Evolutionary conservation across 35 echinoderm and acorn worm genomes (phyloP), one percentile per base, ranked within the genome.

Genomic region (Heliocidaris erythrogramma): DNA sequence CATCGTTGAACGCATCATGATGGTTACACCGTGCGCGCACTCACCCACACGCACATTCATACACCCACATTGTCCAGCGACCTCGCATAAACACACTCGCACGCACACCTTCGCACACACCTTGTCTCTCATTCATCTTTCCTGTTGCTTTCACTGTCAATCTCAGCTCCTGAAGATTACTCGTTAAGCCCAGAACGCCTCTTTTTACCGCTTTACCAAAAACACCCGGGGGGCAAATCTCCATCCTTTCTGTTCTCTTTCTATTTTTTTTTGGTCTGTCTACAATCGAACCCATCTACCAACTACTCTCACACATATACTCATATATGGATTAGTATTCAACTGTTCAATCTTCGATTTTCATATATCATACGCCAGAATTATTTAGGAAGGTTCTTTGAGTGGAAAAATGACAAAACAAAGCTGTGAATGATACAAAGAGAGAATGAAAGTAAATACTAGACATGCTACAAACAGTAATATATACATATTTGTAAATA

Each of bases 61-160:
- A 18, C 65, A n/a, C 18, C 65, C 65, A 21, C 65, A 78, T 24
- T 42, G 35, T 42, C 35, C 35, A 42, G 35, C 35, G 35, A 42
- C 35, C 35, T 42, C 35, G 35, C 17, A 56, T 56, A 56, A 56
- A 56, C 52, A 56, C 11, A 56, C 65, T 78, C 65, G 18, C 65
- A 27, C 65, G 21, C 65, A n/a, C 18, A 78, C 27, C 65, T 78
- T 78, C 65, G 65, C 65, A 78, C 65, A 92, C 47, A 92, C 91
- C 91, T 49, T 92, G 91, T 30, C 91, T 59, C 91, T 59, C 91
- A 92, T 92, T 92, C 49, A 92, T 56, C 91, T 92, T 48, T 59
- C 49, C 91, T 92, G 91, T 92, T 92, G 91, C 91, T 47, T 91
- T 91, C 31, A 30, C 89, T 92, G 91, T 92, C 91, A 92, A 92